A percentile compares a stretch with the other conserved stretches of the same genome.
These are phyloP conservation scores for Mayetiola destructor DNA, from an alignment of 2,888 invertebrate species.

Conservation along the genomic window DNA sequence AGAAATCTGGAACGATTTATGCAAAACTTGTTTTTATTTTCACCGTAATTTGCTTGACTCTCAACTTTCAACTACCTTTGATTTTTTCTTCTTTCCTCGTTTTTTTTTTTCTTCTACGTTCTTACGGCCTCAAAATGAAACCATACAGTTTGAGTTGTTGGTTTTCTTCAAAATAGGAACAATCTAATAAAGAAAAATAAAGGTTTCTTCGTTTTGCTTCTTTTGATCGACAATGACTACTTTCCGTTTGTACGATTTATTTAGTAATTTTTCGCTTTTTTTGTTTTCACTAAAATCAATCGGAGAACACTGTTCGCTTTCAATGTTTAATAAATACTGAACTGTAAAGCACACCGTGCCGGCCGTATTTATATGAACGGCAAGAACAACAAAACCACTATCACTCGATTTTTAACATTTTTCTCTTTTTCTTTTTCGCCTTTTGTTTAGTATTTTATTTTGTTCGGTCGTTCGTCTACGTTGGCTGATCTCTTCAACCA, in stretches of 20 bases:
- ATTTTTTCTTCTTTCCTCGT: not conserved
- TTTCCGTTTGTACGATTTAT: not conserved
- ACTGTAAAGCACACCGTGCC: not conserved
- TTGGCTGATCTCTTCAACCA: too few relatives aligned
- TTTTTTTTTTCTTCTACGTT: not conserved
- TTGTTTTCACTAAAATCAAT: not conserved
- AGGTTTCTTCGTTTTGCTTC: not conserved
- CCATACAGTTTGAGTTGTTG: too few relatives aligned
- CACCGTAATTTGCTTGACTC: too few relatives aligned
- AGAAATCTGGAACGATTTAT: too few relatives aligned
- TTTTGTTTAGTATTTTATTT: too few relatives aligned
- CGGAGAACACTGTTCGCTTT: not conserved
- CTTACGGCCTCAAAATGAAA: not conserved
- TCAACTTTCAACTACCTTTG: not conserved
- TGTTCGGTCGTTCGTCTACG: too few relatives aligned
- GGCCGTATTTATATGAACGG: constrained; percentile 1
- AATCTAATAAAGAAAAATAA: constrained; percentile 1
- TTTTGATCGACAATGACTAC: not conserved
- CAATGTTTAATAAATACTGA: constrained; percentile 6
- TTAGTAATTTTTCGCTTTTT: not conserved
- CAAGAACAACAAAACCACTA: too few relatives aligned
- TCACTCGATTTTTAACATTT: too few relatives aligned
- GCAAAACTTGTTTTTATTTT: too few relatives aligned
- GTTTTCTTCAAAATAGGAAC: too few relatives aligned
- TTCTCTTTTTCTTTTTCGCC: too few relatives aligned